Conservation (phyloP, 1,140 invertebrate genomes). For the Parapsyche elsis region DNA sequence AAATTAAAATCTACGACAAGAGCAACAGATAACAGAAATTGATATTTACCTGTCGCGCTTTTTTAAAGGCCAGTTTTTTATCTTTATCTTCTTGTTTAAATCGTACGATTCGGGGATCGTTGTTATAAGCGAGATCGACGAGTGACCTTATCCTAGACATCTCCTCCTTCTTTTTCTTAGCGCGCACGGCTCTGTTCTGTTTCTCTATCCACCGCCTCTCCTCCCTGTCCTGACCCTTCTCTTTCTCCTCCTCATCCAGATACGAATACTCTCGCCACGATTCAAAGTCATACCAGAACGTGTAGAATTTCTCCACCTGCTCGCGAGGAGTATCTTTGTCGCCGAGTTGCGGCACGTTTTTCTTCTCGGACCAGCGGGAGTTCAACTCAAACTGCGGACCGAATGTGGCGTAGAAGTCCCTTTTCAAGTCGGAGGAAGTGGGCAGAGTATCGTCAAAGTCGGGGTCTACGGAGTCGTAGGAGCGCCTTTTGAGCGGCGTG, state of each 20-base stretch:
- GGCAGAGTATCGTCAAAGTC: conserved; percentile 93
- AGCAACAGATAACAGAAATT: background rate
- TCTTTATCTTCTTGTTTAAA: conserved; percentile 97
- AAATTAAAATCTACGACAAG: no score
- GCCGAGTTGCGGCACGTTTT: conserved; percentile 88
- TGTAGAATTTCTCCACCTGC: conserved; percentile 87
- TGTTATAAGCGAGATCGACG: conserved; percentile 93
- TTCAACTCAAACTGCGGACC: conserved; percentile 87
- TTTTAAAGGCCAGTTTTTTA: conserved; percentile 87
- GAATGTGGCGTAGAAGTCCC: conserved; percentile 86
- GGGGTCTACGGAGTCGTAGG: conserved; percentile 97
- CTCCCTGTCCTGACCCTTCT: conserved; percentile 95
- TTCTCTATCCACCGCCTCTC: conserved; percentile 98
- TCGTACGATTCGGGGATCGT: conserved; percentile 90
- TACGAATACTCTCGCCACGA: conserved; percentile 99
- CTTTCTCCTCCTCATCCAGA: conserved; percentile 98
- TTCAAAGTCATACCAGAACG: conserved; percentile 97
- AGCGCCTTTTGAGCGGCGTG: conserved; percentile 81
- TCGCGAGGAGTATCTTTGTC: conserved; percentile 75
- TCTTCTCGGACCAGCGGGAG: conserved; percentile 91
- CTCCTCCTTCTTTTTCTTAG: conserved; percentile 96
- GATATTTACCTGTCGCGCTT: conserved; percentile 76
- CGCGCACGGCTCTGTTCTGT: conserved; percentile 92
- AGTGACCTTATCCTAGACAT: conserved; percentile 88
- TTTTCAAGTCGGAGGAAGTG: conserved; percentile 78